Conservation (phyloP, 2,888 invertebrate species). For the Synergus itoensis region DNA sequence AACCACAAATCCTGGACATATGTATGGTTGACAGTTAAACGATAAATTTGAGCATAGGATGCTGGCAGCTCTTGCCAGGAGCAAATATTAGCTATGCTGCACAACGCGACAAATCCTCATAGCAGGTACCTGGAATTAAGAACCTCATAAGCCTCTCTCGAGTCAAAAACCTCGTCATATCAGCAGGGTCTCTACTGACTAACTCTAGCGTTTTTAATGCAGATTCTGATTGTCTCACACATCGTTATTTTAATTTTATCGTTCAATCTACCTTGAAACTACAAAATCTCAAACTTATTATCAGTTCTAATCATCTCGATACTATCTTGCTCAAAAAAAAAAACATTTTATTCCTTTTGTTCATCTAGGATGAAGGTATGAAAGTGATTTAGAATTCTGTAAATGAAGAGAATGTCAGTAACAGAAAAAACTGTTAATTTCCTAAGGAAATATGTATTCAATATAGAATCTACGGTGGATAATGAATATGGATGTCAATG, state of each 20-base stretch:
- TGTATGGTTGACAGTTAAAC: slow-evolving; percentile 64
- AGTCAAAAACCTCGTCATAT: not conserved
- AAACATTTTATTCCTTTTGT: not conserved
- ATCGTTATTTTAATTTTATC: not conserved
- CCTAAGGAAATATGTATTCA: not conserved
- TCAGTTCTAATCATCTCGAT: not conserved
- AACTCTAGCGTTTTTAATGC: slow-evolving; percentile 21
- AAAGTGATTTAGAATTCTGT: not conserved
- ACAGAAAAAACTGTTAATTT: not conserved
- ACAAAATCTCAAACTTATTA: not conserved
- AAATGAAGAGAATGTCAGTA: not conserved
- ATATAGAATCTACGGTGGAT: not conserved
- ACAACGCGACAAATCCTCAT: slow-evolving; percentile 72
- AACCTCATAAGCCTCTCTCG: slow-evolving; percentile 62
- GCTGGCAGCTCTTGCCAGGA: slow-evolving; percentile 64
- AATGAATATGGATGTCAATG: not conserved
- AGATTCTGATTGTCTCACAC: slow-evolving; percentile 32
- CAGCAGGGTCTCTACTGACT: slow-evolving; percentile 6
- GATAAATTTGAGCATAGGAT: slow-evolving; percentile 68
- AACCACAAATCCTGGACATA: slow-evolving; percentile 70
- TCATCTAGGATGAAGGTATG: not conserved
- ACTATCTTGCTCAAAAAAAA: not conserved
- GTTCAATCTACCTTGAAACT: not conserved
- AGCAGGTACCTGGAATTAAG: slow-evolving; percentile 76
- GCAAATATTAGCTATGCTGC: slow-evolving; percentile 66